Evolutionary conservation across 2,113 vertebrate genomes (phyloP).

Genomic region (Capra hircus): DNA sequence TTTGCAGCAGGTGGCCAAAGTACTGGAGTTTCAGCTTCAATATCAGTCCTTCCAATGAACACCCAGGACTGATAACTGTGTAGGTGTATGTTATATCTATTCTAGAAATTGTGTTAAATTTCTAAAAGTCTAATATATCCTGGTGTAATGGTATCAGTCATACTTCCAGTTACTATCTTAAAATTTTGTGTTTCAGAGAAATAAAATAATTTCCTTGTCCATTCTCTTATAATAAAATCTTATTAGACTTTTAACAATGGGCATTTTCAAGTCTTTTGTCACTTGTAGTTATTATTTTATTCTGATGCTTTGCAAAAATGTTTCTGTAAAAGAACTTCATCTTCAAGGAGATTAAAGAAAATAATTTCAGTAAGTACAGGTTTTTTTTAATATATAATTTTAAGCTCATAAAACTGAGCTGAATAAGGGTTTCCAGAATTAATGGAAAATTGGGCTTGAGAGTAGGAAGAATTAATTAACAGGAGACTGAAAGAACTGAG

Average conservation of each 20-base stretch:
- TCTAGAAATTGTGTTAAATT: background rate
- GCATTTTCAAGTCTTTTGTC: background rate
- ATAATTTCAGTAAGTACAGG: background rate
- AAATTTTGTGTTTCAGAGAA: background rate
- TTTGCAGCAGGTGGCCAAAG: too few relatives aligned
- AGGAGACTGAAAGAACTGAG: background rate
- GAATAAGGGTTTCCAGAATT: background rate
- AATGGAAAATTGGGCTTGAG: background rate
- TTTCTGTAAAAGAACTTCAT: background rate
- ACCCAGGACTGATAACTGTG: background rate
- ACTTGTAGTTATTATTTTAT: background rate
- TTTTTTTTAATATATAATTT: background rate
- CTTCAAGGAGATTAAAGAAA: background rate
- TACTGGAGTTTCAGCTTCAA: too few relatives aligned
- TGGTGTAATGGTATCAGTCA: background rate
- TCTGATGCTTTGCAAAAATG: background rate
- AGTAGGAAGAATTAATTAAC: background rate
- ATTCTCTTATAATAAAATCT: background rate
- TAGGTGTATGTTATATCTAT: background rate
- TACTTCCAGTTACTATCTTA: background rate
- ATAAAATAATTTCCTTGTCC: background rate
- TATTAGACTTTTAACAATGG: background rate
- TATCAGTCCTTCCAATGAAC: too few relatives aligned
- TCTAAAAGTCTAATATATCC: background rate
- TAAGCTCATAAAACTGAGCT: background rate